Evolutionary conservation across 2,888 invertebrate species (phyloP).

Genomic region (Exephanes ischioxanthus): DNA sequence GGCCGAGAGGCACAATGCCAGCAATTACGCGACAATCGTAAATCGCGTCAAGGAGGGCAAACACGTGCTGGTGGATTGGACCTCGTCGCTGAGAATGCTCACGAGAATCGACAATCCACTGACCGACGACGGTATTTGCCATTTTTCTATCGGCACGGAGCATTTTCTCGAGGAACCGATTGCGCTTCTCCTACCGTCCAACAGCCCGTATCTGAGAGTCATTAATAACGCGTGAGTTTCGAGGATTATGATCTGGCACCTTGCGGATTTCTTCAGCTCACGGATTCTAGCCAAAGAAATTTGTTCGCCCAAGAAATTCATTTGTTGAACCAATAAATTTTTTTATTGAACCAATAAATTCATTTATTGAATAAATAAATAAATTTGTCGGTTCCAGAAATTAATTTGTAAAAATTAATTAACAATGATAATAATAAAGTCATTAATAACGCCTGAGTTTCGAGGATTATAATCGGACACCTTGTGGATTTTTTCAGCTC

Average conservation of each 20-base stretch:
- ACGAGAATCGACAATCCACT: conserved; percentile 85
- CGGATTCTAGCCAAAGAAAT: no score
- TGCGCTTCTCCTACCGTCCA: conserved; percentile 90
- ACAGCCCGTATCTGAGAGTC: conserved; percentile 91
- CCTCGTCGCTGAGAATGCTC: conserved; percentile 90
- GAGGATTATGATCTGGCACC: neutral
- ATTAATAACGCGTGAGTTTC: conserved; percentile 91
- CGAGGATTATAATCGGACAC: neutral
- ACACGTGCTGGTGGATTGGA: conserved; percentile 94
- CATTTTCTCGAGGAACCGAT: conserved; percentile 93
- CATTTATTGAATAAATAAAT: no score
- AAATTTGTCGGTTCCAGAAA: no score
- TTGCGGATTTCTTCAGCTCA: no score
- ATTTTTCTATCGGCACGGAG: conserved; percentile 91
- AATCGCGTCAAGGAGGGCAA: conserved; percentile 88
- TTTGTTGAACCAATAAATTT: no score
- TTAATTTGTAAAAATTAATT: neutral
- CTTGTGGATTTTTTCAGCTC: no score
- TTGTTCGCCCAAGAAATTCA: no score
- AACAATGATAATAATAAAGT: conserved; percentile 77
- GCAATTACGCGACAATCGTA: conserved; percentile 82
- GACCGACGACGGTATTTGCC: conserved; percentile 89
- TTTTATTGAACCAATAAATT: no score
- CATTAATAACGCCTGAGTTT: conserved; percentile 91
- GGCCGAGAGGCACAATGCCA: conserved; percentile 84